These are phyloP conservation scores for Barbus barbus DNA, from an alignment of 2,113 vertebrate genomes.

Conservation along the genomic window DNA sequence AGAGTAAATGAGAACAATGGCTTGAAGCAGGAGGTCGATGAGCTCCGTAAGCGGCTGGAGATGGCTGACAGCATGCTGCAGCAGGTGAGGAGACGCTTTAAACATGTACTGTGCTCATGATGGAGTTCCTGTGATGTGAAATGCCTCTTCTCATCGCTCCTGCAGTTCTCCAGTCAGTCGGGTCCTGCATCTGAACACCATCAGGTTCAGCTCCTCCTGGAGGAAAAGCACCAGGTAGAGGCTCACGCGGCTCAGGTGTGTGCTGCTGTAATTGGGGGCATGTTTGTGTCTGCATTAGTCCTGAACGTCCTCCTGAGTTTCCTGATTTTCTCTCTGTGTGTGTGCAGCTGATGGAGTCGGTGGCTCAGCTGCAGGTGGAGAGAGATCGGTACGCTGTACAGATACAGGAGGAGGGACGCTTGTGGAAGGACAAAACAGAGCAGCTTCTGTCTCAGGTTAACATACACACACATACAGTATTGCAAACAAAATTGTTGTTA, in stretches of 20 bases:
- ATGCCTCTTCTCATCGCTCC: neutral
- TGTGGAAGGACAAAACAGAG: conserved; percentile 89
- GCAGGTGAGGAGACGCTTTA: conserved; percentile 74
- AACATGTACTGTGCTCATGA: neutral
- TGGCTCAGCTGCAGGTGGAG: conserved; percentile 83
- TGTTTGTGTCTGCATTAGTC: neutral
- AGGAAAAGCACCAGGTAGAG: conserved; percentile 84
- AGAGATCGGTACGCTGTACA: conserved; percentile 85
- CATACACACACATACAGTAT: too few species aligned
- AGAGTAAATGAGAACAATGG: conserved; percentile 74
- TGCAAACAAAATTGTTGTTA: too few species aligned
- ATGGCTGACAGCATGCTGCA: conserved; percentile 91
- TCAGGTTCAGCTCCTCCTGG: conserved; percentile 82
- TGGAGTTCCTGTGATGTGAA: neutral
- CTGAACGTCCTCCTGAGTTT: neutral
- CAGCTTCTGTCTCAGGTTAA: conserved; percentile 86
- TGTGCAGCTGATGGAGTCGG: conserved; percentile 81
- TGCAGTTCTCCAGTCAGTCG: conserved; percentile 83
- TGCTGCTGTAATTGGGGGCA: neutral
- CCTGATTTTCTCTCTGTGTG: too few species aligned
- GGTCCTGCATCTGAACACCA: conserved; percentile 78
- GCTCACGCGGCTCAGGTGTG: conserved; percentile 80
- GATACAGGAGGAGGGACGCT: conserved; percentile 81
- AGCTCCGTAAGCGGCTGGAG: conserved; percentile 89
- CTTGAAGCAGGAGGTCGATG: conserved; percentile 79